Conservation (phyloP, 2,797 vertebrate species). For the Darevskia nairensis region DNA sequence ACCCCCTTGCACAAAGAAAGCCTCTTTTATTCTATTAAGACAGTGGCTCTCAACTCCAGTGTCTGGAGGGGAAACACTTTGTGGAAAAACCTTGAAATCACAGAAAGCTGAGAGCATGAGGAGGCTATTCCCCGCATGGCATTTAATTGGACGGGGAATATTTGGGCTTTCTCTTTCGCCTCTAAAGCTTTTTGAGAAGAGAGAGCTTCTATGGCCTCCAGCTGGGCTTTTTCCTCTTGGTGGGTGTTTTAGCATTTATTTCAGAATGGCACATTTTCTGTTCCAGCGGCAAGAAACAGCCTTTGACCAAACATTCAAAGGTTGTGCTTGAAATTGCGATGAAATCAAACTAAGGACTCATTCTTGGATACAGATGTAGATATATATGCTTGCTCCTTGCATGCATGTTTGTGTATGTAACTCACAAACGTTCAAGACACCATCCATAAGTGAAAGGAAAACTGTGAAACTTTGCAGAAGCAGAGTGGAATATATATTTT, state of each 20-base stretch:
- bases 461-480: neutral
- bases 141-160: slow-evolving; percentile 2
- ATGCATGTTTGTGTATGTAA: neutral
- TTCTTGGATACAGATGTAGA: too few species aligned
- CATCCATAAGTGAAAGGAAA: neutral
- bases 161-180: neutral
- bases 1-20: neutral
- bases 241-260: neutral
- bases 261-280: neutral
- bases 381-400: too few species aligned
- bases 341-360: too few species aligned
- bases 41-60: neutral
- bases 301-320: neutral
- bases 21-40: neutral
- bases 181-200: neutral
- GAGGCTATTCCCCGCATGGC: neutral
- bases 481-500: neutral
- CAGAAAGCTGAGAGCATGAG: neutral
- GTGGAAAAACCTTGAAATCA: neutral
- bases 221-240: neutral
- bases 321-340: neutral
- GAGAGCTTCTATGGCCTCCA: neutral
- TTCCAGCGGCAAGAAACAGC: too few species aligned
- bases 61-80: neutral
- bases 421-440: too few species aligned